These are phyloP conservation scores for Podiceps cristatus DNA, from an alignment of 2,113 vertebrate genomes.

Conservation along the genomic window DNA sequence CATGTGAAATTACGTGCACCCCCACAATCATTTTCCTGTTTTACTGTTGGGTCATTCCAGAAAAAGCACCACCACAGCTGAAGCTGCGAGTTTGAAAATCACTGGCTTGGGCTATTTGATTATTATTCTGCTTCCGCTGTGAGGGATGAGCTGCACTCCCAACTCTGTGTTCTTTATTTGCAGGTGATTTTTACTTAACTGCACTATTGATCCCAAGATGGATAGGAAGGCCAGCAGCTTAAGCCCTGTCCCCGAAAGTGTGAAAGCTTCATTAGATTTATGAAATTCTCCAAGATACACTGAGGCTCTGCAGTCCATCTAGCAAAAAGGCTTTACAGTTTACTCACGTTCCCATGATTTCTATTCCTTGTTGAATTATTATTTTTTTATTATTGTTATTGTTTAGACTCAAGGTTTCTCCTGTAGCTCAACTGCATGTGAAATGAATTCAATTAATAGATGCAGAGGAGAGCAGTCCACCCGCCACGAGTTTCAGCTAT, in stretches of 20 bases:
- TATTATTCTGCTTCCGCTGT: neutral
- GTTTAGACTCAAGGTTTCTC: neutral
- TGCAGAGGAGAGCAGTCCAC: neutral
- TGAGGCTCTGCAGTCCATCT: neutral
- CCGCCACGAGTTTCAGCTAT: neutral
- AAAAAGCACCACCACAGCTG: neutral
- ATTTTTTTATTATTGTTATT: neutral
- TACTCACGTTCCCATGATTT: neutral
- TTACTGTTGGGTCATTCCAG: neutral
- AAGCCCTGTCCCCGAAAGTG: neutral
- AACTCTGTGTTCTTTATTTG: slow-evolving; percentile 6
- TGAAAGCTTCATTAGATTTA: slow-evolving; percentile 59
- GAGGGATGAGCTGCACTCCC: slow-evolving; percentile 26
- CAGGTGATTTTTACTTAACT: slow-evolving; percentile 54
- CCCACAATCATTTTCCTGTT: neutral
- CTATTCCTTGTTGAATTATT: neutral
- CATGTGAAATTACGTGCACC: neutral
- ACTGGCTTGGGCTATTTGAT: neutral
- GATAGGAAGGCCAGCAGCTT: slow-evolving; percentile 12
- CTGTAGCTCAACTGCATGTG: neutral
- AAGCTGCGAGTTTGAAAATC: neutral
- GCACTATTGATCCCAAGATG: slow-evolving; percentile 57
- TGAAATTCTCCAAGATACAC: neutral
- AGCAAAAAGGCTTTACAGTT: neutral
- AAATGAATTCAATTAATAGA: neutral